Percentiles rank a stretch among this genome's conserved stretches.
Conservation (phyloP, 2,113 vertebrate species). For the Sylvilagus bachmani region DNA sequence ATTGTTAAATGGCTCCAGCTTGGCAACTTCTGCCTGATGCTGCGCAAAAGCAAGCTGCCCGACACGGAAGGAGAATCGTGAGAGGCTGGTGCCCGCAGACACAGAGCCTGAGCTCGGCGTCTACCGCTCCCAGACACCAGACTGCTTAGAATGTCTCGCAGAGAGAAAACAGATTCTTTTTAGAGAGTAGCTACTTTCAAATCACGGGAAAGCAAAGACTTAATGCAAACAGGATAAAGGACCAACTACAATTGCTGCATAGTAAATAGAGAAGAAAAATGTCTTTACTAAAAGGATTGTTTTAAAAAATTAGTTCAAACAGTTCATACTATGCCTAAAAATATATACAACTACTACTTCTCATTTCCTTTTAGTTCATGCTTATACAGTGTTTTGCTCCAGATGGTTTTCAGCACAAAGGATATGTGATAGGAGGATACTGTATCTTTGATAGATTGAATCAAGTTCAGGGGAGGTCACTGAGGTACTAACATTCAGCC, state of each 20-base stretch:
- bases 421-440: background rate
- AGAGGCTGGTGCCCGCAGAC: background rate
- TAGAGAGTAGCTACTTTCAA: constrained; percentile 4
- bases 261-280: background rate
- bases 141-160: background rate
- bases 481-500: background rate
- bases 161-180: background rate
- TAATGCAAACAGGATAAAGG: background rate
- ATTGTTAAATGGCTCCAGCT: constrained; percentile 86
- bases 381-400: background rate
- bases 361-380: constrained; percentile 4
- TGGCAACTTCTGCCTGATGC: constrained; percentile 92
- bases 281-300: background rate
- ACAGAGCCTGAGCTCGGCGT: background rate
- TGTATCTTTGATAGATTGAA: background rate
- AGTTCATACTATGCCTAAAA: background rate
- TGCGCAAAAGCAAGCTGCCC: constrained; percentile 94
- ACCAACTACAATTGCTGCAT: background rate
- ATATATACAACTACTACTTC: background rate
- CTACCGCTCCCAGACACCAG: background rate
- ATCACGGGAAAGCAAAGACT: background rate
- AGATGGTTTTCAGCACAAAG: background rate
- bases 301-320: constrained; percentile 27
- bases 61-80: background rate
- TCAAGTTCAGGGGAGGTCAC: background rate